Conservation (phyloP, 2,797 vertebrate genomes). For the Lerista edwardsae region DNA sequence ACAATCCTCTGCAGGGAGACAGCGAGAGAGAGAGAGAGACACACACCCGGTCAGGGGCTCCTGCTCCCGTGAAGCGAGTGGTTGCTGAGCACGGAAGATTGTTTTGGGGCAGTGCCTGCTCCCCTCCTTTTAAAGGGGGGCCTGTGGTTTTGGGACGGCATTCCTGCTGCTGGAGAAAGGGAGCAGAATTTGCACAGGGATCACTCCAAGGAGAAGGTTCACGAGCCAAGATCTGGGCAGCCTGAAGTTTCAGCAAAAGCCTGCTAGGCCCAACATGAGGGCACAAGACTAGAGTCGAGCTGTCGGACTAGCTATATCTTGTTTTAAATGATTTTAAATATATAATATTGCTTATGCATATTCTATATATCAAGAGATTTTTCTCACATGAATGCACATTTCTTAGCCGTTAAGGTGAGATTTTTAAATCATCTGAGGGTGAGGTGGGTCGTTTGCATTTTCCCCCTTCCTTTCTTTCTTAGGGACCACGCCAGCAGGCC, state of each 20-base stretch:
- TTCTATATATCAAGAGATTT: slow-evolving; percentile 56
- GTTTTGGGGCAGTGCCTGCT: not conserved
- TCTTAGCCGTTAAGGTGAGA: slow-evolving; percentile 27
- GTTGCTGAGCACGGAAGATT: not conserved
- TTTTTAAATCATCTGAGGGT: not conserved
- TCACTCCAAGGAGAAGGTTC: not conserved
- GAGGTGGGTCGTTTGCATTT: not conserved
- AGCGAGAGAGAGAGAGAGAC: not conserved
- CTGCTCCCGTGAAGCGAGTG: not conserved
- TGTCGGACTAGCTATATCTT: slow-evolving; percentile 39
- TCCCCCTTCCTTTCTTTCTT: slow-evolving; percentile 2
- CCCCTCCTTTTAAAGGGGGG: slow-evolving; percentile 1
- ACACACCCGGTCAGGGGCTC: accelerated
- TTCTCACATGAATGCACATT: slow-evolving; percentile 43
- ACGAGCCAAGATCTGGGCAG: not conserved
- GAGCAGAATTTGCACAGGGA: slow-evolving; percentile 11
- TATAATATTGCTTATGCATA: slow-evolving; percentile 50
- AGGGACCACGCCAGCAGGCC: not conserved
- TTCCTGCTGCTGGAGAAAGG: not conserved
- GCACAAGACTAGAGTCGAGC: not conserved
- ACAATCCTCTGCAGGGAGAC: accelerated
- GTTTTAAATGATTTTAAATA: slow-evolving; percentile 58
- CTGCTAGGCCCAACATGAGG: not conserved
- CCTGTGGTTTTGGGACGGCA: slow-evolving; percentile 32
- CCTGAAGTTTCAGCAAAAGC: not conserved